Evolutionary conservation across 2,113 vertebrate genomes (phyloP), one percentile per base, ranked within the genome.

Genomic region (Pogonocichla stellata): DNA sequence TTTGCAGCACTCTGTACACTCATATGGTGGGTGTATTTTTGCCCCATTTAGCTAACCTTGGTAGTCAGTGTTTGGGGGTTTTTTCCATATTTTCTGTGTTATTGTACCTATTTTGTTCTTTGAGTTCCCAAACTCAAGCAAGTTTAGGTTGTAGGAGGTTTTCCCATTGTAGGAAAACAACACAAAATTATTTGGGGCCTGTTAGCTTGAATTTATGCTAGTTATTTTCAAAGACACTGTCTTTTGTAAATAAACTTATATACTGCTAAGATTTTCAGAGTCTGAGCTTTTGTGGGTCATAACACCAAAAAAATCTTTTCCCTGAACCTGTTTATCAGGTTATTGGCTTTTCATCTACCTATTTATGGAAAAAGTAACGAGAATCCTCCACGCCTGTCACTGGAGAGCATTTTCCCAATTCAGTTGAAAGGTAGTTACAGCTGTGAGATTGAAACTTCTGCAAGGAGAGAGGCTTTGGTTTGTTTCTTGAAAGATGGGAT

Each of bases 401-500:
- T 71, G 67, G 71, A 90, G 60, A 78, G 38, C 34, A 33, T 42
- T 71, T 95, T 83, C 78, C 75, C 60, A 67, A 51, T 33, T 75
- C 45, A 51, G 20, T 1, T 66, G 80, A 95, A 88, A 95, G 72
- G 88, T 67, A 57, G 64, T 86, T 70, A 31, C 92, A 84, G 86
- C 87, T 93, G 50, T 31, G 53, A 65, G 70, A 80, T 54, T 92
- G 69, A 93, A 91, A 81, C 70, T 56, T 88, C 86, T 97, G 91
- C 69, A 88, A 93, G 78, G 58, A 51, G 70, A 80, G 53, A 90
- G 74, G 12, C 50, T 96, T 89, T 90, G 73, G 13, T 92, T 94
- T 96, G 57, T 93, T 83, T 96, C 88, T 86, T 96, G 79, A 96
- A 95, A 95, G 67, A 96, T 2, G 5, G 58, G 56, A 74, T 81